phyloP scores from a whole-genome alignment of 2,113 vertebrate species.

The Hippopotamus amphibius region DNA sequence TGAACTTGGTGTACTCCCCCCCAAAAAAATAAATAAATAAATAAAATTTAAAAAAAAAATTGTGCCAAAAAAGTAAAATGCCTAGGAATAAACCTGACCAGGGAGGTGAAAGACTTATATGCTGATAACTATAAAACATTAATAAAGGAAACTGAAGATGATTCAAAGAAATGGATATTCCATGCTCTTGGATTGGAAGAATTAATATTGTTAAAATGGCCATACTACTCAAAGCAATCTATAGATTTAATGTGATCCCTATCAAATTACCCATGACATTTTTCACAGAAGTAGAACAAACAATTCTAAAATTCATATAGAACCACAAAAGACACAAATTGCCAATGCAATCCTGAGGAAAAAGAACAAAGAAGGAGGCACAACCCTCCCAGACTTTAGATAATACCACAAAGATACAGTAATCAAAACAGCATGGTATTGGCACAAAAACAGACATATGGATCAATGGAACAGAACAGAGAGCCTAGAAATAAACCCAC shows the following conservation, averaged over 20 bases:
- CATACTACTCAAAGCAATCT: neutral
- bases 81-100: neutral
- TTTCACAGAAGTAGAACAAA: neutral
- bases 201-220: neutral
- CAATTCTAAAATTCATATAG: neutral
- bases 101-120: neutral
- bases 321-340: neutral
- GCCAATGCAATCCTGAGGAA: neutral
- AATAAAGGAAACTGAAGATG: neutral
- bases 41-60: neutral
- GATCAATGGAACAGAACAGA: neutral
- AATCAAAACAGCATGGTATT: neutral
- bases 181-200: neutral
- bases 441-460: neutral
- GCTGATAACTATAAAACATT: neutral
- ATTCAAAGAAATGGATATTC: neutral
- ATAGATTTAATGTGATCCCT: neutral
- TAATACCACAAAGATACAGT: neutral
- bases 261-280: neutral
- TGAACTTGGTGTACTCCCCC: too few species aligned
- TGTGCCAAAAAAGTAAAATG: neutral
- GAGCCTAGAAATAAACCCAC: neutral
- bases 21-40: too few species aligned
- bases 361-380: neutral
- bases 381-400: neutral